Base-by-base conservation (phyloP, 1,140 invertebrate genomes). In the Pogonomyrmex californicus region DNA sequence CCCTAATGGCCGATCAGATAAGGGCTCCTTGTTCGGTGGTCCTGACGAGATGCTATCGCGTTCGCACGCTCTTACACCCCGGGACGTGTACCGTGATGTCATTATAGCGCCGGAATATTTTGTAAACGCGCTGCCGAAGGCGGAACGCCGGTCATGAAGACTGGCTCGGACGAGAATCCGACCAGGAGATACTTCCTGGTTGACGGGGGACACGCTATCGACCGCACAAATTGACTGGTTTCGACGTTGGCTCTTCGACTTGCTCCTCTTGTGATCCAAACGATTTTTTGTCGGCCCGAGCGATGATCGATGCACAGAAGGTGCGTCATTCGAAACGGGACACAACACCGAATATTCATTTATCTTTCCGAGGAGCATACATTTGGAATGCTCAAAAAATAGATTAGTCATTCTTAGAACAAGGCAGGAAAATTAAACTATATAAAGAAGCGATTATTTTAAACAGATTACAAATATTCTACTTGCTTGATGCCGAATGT, bases 1-100 rank as follows among this genome's bases (percentile, higher is more conserved):
- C 83, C 87, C 86, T 92, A 92, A 93, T 93, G 92, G 89, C 65
- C 81, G 88, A 93, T 93, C 92, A 92, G 92, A 93, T 93, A 93
- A 92, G 75, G 49, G 6, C 70, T 75, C 58, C 85, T 87, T 86
- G 87, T 89, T 79, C 83, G 85, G 91, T 91, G 91, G 91, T 92
- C 91, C 73, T 90, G 54, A 60, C 54, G 63, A 89, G 91, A 92
- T 93, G 81, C 82, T 92, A 93, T 93, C 92, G 70, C 87, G 85
- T 92, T 93, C 88, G 89, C 91, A 92, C 92, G 92, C 87, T 89
- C 85, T 90, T 85, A 82, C 78, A 87, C 82, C 86, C 62, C 60
- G 63, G 63, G 71, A 90, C 54, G 70, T 79, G 56, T 88, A 78
- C 82, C 76, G 70, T 86, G 90, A 92, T 91, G 91, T 91, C 91